Percentiles rank a stretch among this genome's conserved stretches.
Conservation (phyloP, 2,888 invertebrate species). For the Conus canariensis region DNA sequence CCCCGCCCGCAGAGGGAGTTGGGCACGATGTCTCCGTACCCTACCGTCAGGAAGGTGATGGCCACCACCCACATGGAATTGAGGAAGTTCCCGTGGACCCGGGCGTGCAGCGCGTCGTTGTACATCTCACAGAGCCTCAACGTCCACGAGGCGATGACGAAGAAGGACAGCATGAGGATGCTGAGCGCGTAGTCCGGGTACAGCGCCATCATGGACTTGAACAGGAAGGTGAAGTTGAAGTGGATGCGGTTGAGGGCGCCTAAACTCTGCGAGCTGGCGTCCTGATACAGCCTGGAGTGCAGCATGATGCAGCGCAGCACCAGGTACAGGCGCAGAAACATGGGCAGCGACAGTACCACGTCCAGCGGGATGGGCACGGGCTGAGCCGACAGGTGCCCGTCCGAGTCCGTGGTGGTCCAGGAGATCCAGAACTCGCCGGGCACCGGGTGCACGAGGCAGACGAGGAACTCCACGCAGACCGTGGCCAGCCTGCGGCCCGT, state of each 20-base stretch:
- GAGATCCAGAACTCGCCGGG: constrained; percentile 70
- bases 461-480: constrained; percentile 87
- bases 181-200: constrained; percentile 76
- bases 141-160: constrained; percentile 75
- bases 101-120: constrained; percentile 59
- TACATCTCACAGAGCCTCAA: constrained; percentile 74
- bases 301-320: constrained; percentile 75
- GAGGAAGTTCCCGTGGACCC: constrained; percentile 70
- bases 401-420: constrained; percentile 65
- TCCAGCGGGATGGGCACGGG: constrained; percentile 69
- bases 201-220: constrained; percentile 77
- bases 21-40: constrained; percentile 78
- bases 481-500: constrained; percentile 61
- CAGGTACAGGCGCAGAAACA: constrained; percentile 75
- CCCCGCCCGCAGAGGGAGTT: constrained; percentile 76
- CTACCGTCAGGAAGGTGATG: constrained; percentile 78
- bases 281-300: constrained; percentile 77
- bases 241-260: constrained; percentile 94
- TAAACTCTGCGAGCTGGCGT: constrained; percentile 77
- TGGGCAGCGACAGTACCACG: constrained; percentile 75
- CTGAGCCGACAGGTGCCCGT: constrained; percentile 45
- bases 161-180: constrained; percentile 70
- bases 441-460: constrained; percentile 76
- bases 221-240: constrained; percentile 88
- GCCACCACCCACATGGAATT: constrained; percentile 78